Evolutionary conservation across 2,113 vertebrate genomes (phyloP).

Genomic region (Scomber colias): DNA sequence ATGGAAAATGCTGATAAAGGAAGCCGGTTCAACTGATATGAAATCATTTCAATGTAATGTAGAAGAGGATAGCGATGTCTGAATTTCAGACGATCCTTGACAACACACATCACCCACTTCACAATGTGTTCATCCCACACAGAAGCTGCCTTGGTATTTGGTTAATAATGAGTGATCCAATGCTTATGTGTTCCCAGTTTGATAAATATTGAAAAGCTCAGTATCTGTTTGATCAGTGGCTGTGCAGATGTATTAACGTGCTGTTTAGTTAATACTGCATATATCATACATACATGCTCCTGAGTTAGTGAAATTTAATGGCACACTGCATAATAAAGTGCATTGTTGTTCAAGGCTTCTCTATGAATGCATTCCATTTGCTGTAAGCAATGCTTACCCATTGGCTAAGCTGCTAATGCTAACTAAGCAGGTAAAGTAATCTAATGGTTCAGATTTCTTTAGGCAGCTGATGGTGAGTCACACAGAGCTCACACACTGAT

Average conservation of each 20-base stretch:
- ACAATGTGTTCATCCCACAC: background rate
- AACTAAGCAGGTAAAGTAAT: constrained; percentile 14
- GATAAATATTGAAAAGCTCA: background rate
- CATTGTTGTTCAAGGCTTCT: background rate
- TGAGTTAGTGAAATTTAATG: background rate
- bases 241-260: background rate
- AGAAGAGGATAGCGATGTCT: background rate
- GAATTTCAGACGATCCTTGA: background rate
- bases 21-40: background rate
- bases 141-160: background rate
- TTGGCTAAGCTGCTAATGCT: constrained; percentile 4
- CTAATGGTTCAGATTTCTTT: background rate
- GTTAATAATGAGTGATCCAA: background rate
- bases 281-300: background rate
- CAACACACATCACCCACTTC: background rate
- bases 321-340: background rate
- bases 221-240: background rate
- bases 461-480: background rate
- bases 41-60: background rate
- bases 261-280: background rate
- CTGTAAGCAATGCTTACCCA: background rate
- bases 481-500: background rate
- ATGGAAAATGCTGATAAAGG: background rate
- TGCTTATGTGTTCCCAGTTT: background rate
- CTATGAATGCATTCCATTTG: background rate